Base-by-base conservation (phyloP, 2,888 invertebrate genomes). In the Orthosia gracilis region DNA sequence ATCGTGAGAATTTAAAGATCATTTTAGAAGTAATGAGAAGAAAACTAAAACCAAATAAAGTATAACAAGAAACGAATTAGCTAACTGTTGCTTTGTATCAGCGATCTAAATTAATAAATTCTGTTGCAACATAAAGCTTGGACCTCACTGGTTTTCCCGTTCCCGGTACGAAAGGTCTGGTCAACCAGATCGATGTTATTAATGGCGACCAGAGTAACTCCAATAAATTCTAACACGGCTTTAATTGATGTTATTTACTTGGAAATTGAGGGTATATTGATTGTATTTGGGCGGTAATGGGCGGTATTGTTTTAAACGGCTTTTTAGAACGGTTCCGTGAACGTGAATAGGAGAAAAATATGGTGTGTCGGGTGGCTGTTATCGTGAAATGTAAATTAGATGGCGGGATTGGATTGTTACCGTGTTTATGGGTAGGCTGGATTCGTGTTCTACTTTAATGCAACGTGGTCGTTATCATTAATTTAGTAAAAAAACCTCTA, bases 241-340 rank as follows among this genome's bases (percentile, higher is more conserved):
- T 80, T 88, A 84, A 86, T 82, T 88, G 81, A 83, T 85, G 84
- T 86, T 87, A 86, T 87, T 87, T 84, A 86, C 81, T 83, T 80
- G 72, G 69, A 74, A 80, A 76, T 80, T 78, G 76, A 67, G 78
- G 73, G 69, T 73, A 70, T 78, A 88, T 84, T 83, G 76, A 84
- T 84, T 84, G 84, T 79, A 72, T 79, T 79, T 66, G 80, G 79
- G 72, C 55, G 76, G 75, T 80, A 83, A 82, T 84, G 72, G 82
- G 82, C 76, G 78, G 82, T 63, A 80, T 73, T 78, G 77, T 84
- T 83, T 78, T 78, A 78, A 82, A 82, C 57, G 65, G 78, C 73
- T 65, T 79, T 85, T 76, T 64, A 55, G 63, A 85, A 61, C 66
- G 73, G 57, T 70, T 67, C 52, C 66, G 59, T 69, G 58, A 49